Evolutionary conservation across 2,797 vertebrate species (phyloP), one percentile per base, ranked within the genome.

Genomic region (Enoplosus armatus): DNA sequence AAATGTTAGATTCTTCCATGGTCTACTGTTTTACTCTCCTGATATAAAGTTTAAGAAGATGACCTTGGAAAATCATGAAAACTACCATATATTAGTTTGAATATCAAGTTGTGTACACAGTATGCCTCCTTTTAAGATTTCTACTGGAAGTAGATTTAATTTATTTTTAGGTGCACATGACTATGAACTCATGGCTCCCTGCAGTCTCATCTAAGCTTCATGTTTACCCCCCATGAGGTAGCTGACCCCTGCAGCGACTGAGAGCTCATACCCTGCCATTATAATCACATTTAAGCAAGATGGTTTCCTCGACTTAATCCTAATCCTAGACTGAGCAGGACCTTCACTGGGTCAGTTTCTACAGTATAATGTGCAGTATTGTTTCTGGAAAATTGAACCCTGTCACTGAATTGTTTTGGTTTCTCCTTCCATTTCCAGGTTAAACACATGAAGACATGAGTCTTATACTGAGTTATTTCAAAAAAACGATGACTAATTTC

Each of bases 281-380:
- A 63, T 68, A 43, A 76, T 72, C 53, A 66, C 55, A 77, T 66
- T 61, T n/a, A 64, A 50, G 14, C 20, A 62, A 53, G 45, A 77
- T 56, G 18, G 24, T 48, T 75, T 65, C 39, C 35, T 1, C 51
- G 51, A 63, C 26, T 72, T 77, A 64, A 70, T 80, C 76, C 65
- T 77, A 72, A 77, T 80, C 77, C 71, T 29, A 48, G 29, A 72
- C 54, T 56, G 20, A 64, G 59, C 53, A 8, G 15, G 37, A 15
- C 43, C n/a, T 55, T 39, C 35, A 51, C 20, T 62, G 31, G 39
- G 18, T 73, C 51, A 22, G 58, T 64, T 68, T 54, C 68, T 35
- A 18, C n/a, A 53, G 14, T 14, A 51, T 53, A 62, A 71, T 47
- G 18, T 47, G n/a, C 39, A 1, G 20, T 65, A 35, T 51, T 77